Conservation (phyloP, 2,113 vertebrate genomes). For the Rhagologus leucostigma region DNA sequence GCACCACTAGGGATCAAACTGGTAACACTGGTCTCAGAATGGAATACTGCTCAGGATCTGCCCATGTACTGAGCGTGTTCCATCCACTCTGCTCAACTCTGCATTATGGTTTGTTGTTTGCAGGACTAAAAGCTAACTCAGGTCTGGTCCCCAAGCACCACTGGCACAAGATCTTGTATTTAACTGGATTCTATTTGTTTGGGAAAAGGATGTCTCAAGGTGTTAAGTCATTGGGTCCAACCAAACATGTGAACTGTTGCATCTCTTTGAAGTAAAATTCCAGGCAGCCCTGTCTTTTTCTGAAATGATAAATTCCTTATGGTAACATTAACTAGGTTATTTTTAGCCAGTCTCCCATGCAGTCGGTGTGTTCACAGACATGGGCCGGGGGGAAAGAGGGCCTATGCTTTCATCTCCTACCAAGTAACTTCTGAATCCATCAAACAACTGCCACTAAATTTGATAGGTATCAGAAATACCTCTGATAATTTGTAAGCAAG, state of each 20-base stretch:
- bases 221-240: background rate
- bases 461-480: background rate
- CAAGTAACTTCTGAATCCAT: background rate
- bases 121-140: background rate
- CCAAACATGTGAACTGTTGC: background rate
- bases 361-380: background rate
- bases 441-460: background rate
- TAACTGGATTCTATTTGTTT: background rate
- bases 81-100: background rate
- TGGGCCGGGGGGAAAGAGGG: too few relatives aligned
- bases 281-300: background rate
- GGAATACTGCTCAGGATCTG: background rate
- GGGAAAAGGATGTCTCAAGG: background rate
- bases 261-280: background rate
- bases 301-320: background rate
- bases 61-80: background rate
- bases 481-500: background rate
- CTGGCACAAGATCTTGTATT: background rate
- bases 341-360: background rate
- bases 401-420: background rate
- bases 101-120: background rate
- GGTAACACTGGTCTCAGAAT: background rate
- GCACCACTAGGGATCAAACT: background rate
- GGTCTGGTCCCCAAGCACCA: background rate
- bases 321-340: background rate